phyloP scores from a whole-genome alignment of 2,888 invertebrate genomes.

The Polydesmus complanatus region DNA sequence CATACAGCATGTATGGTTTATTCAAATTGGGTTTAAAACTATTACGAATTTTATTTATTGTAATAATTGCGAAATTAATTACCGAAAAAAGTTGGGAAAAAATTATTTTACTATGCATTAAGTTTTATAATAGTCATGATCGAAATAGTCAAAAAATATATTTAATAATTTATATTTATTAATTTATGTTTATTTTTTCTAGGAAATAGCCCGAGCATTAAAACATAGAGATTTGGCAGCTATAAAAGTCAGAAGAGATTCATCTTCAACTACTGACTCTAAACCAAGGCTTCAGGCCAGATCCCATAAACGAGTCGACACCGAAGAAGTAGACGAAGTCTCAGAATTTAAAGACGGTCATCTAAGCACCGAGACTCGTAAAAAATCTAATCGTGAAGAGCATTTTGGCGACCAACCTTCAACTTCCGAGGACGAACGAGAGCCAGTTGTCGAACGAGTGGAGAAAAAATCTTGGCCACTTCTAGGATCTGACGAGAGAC shows the following conservation, averaged over 20 bases:
- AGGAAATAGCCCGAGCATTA: constrained; percentile 11
- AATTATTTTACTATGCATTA: too few species aligned
- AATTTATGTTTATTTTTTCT: too few species aligned
- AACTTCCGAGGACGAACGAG: neutral
- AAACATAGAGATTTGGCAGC: constrained; percentile 9
- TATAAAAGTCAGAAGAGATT: constrained; percentile 3
- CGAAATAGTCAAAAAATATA: too few species aligned
- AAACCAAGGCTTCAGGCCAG: neutral
- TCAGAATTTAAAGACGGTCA: constrained; percentile 14
- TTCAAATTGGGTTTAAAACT: too few species aligned
- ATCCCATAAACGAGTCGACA: constrained; percentile 10
- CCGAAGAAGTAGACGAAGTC: constrained; percentile 12
- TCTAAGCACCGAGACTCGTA: constrained; percentile 8
- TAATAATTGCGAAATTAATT: too few species aligned
- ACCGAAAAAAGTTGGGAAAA: too few species aligned
- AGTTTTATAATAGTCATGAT: too few species aligned
- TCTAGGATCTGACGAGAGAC: neutral
- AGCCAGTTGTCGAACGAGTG: too few species aligned
- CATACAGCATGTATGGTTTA: too few species aligned
- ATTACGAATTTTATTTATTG: too few species aligned
- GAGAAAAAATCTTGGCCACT: neutral
- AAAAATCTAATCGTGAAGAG: constrained; percentile 10
- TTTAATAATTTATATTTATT: too few species aligned
- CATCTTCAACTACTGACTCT: neutral
- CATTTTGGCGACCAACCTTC: constrained; percentile 3